Conservation (phyloP, 2,888 invertebrate species). For the Drymonia ruficornis region DNA sequence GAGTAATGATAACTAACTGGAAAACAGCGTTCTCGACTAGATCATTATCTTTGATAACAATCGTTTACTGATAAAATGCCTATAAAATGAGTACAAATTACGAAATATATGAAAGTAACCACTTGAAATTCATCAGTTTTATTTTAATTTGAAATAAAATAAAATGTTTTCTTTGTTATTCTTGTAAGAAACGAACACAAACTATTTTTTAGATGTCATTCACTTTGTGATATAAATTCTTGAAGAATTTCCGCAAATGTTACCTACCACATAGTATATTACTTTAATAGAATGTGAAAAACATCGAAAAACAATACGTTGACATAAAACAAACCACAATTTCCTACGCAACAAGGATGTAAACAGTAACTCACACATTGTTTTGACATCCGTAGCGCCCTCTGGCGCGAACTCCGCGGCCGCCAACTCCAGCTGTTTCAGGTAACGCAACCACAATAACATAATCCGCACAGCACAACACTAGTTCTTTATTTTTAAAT, state of each 20-base stretch:
- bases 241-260: background rate
- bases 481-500: slow-evolving; percentile 42
- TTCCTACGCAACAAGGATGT: slow-evolving; percentile 42
- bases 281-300: slow-evolving; percentile 5
- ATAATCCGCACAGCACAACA: slow-evolving; percentile 64
- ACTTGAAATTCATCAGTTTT: background rate
- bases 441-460: slow-evolving; percentile 80
- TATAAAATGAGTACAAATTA: background rate
- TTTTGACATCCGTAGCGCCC: slow-evolving; percentile 75
- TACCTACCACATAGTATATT: background rate
- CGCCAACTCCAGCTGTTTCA: slow-evolving; percentile 78
- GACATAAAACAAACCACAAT: slow-evolving; percentile 22
- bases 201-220: too few relatives aligned
- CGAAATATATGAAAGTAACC: background rate
- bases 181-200: background rate
- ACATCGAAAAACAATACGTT: slow-evolving; percentile 25
- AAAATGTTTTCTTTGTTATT: background rate
- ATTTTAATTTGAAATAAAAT: background rate
- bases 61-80: background rate
- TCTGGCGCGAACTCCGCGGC: slow-evolving; percentile 66
- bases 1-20: background rate
- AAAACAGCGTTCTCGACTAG: background rate
- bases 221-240: background rate
- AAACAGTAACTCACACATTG: slow-evolving; percentile 72
- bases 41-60: slow-evolving; percentile 3